phyloP scores from a whole-genome alignment of 2,888 invertebrate genomes.

The Tenodera sinensis region DNA sequence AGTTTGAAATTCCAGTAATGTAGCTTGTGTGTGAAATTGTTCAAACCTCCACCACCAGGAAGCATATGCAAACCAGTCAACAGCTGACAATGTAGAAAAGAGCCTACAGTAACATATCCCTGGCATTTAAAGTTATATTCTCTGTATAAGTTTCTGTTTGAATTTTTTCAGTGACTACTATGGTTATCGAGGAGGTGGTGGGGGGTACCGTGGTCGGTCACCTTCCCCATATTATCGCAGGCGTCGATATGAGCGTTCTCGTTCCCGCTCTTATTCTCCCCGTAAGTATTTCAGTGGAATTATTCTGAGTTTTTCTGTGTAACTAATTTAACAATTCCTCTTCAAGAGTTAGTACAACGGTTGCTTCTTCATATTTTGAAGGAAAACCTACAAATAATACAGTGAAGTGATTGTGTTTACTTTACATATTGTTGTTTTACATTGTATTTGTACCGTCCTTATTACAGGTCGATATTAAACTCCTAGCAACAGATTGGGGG shows the following conservation, averaged over 20 bases:
- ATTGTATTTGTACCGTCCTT: slow-evolving; percentile 37
- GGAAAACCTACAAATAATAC: neutral
- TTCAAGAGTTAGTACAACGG: neutral
- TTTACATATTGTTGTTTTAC: neutral
- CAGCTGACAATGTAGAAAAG: neutral
- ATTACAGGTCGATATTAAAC: slow-evolving; percentile 49
- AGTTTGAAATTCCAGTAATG: no score
- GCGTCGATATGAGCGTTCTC: slow-evolving; percentile 69
- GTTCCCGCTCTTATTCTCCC: slow-evolving; percentile 73
- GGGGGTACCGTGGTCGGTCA: slow-evolving; percentile 49
- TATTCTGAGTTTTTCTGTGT: neutral
- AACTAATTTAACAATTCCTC: neutral
- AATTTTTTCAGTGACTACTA: slow-evolving; percentile 25
- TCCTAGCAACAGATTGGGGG: slow-evolving; percentile 14
- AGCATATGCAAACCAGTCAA: no score
- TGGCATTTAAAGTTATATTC: neutral
- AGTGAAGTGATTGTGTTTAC: neutral
- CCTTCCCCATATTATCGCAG: slow-evolving; percentile 71
- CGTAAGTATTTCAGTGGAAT: slow-evolving; percentile 57
- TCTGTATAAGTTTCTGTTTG: neutral
- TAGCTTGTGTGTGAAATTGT: no score
- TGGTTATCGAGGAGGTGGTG: slow-evolving; percentile 42
- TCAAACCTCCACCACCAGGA: no score
- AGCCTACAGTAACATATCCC: neutral
- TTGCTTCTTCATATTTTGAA: neutral